Evolutionary conservation across 2,113 vertebrate genomes (phyloP).

Genomic region (Tachysurus fulvidraco): DNA sequence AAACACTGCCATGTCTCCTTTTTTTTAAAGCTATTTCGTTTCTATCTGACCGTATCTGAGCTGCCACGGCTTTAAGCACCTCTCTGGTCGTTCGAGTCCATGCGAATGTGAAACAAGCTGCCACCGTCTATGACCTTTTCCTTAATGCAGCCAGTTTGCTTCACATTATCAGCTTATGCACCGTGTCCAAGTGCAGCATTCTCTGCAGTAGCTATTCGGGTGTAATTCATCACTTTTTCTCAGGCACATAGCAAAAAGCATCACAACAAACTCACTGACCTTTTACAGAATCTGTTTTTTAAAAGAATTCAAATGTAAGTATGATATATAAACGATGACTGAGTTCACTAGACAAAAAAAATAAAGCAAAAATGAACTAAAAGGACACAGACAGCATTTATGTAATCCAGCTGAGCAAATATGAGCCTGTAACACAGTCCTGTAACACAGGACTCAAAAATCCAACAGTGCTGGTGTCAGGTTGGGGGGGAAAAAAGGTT

Average conservation of each 20-base stretch:
- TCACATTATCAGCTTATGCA: slow-evolving; percentile 12
- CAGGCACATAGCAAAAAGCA: neutral
- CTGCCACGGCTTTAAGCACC: neutral
- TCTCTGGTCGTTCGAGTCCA: neutral
- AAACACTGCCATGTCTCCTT: neutral
- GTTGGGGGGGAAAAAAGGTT: neutral
- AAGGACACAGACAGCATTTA: neutral
- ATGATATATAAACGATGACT: neutral
- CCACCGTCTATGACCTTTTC: slow-evolving; percentile 20
- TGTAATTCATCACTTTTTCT: neutral
- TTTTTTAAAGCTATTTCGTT: neutral
- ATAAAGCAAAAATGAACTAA: neutral
- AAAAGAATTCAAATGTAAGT: neutral
- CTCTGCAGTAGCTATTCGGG: neutral
- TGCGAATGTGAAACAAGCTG: neutral
- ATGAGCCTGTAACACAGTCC: neutral
- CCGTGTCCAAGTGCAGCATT: slow-evolving; percentile 4
- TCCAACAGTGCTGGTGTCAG: neutral
- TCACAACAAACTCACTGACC: neutral
- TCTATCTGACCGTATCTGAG: neutral
- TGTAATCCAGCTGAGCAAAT: neutral
- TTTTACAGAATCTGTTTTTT: neutral
- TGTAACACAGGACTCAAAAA: neutral
- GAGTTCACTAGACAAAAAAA: neutral
- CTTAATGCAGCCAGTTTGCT: slow-evolving; percentile 7